phyloP scores from a whole-genome alignment of 2,797 vertebrate species.

The Eulemur albifrons region DNA sequence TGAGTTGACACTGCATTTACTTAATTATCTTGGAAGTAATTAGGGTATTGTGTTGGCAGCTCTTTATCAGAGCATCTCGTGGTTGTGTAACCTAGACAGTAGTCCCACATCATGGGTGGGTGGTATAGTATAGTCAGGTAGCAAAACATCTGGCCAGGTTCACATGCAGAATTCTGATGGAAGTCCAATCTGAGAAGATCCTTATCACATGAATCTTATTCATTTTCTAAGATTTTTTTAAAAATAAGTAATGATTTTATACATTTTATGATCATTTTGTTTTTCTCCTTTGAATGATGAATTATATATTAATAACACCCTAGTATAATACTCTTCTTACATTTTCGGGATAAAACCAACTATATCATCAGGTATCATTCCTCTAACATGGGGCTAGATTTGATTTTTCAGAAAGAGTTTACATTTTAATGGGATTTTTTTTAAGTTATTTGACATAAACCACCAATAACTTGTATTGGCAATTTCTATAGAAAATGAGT shows the following conservation, averaged over 20 bases:
- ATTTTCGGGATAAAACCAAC: neutral
- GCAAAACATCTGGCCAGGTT: neutral
- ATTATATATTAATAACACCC: neutral
- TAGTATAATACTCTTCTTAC: neutral
- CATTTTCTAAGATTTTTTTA: neutral
- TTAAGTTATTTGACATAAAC: neutral
- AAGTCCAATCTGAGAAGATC: neutral
- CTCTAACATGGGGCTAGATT: neutral
- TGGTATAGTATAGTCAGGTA: neutral
- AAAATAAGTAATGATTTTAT: neutral
- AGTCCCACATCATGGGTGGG: neutral
- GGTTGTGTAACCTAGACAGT: neutral
- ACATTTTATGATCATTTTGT: neutral
- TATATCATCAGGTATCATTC: neutral
- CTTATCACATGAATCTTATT: neutral
- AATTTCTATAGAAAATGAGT: neutral
- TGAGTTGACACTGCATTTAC: neutral
- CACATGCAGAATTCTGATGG: neutral
- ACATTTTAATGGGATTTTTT: neutral
- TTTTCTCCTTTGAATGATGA: neutral
- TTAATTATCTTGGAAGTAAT: neutral
- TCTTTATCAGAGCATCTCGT: neutral
- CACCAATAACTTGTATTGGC: neutral
- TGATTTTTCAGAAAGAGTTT: slow-evolving; percentile 14
- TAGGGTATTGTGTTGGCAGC: neutral